A percentile compares a stretch with the other conserved stretches of the same genome.
These are phyloP conservation scores for Chrosomus eos DNA, from an alignment of 2,797 vertebrate genomes.

Conservation along the genomic window DNA sequence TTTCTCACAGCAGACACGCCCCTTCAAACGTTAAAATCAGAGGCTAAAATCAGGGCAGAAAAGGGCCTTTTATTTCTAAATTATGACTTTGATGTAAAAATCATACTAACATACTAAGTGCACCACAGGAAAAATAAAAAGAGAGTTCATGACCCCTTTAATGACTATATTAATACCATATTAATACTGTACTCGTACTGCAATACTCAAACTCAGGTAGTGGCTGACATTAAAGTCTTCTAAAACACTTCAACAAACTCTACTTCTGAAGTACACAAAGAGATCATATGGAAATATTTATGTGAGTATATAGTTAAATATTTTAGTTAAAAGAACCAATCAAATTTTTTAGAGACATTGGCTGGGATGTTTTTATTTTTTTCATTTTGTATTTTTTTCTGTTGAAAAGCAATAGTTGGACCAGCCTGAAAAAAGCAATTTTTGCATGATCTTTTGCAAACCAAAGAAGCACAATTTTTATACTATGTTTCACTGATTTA, in stretches of 20 bases:
- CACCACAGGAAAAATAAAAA: neutral
- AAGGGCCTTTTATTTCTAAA: neutral
- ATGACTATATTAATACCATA: neutral
- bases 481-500: too few species aligned
- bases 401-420: neutral
- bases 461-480: neutral
- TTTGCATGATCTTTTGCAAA: neutral
- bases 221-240: neutral
- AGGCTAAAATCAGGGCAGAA: neutral
- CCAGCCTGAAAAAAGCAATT: too few species aligned
- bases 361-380: neutral
- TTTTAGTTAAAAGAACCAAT: neutral
- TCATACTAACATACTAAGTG: neutral
- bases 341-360: neutral
- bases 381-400: neutral
- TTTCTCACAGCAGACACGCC: neutral
- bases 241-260: neutral
- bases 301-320: too few species aligned
- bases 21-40: neutral
- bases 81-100: neutral
- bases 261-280: neutral
- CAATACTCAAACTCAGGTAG: neutral
- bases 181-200: neutral
- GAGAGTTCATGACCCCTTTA: neutral
- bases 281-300: neutral